A percentile compares a stretch with the other conserved stretches of the same genome.
phyloP scores from a whole-genome alignment of 2,888 invertebrate genomes.

The Pseudanteris insignis region DNA sequence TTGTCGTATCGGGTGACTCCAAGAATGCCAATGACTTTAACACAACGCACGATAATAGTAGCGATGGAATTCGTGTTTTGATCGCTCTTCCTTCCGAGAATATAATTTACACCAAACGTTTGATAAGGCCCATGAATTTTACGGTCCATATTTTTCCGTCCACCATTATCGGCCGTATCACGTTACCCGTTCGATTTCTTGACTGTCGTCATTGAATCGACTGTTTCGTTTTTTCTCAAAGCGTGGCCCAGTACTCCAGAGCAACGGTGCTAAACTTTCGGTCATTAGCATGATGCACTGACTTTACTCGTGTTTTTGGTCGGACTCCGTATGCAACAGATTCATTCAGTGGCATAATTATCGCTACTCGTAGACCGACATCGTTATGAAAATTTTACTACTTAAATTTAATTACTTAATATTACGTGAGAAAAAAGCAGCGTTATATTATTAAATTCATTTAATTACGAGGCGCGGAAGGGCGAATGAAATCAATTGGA shows the following conservation, averaged over 20 bases:
- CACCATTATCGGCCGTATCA: too few relatives aligned
- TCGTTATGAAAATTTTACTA: constrained; percentile 63
- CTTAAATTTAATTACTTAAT: constrained; percentile 62
- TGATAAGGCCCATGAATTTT: constrained; percentile 5
- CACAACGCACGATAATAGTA: constrained; percentile 49
- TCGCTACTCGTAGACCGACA: constrained; percentile 56
- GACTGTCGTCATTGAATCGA: too few relatives aligned
- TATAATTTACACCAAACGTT: constrained; percentile 13
- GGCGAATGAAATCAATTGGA: constrained; percentile 61
- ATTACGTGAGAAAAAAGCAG: constrained; percentile 52
- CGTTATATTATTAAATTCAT: constrained; percentile 58
- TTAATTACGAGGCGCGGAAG: constrained; percentile 58
- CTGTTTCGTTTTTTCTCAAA: too few relatives aligned
- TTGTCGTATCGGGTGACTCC: constrained; percentile 53
- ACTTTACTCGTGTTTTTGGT: too few relatives aligned
- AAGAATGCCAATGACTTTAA: constrained; percentile 54
- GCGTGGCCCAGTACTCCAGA: too few relatives aligned
- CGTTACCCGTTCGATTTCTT: too few relatives aligned
- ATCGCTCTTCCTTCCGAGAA: constrained; percentile 23
- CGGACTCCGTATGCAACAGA: too few relatives aligned
- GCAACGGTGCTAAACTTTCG: too few relatives aligned
- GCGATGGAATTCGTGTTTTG: constrained; percentile 47
- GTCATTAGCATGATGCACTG: too few relatives aligned
- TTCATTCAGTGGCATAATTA: constrained; percentile 61
- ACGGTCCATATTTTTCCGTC: too few relatives aligned